Base-by-base conservation (phyloP, 2,113 vertebrate species). In the Paracanthobrama guichenoti region DNA sequence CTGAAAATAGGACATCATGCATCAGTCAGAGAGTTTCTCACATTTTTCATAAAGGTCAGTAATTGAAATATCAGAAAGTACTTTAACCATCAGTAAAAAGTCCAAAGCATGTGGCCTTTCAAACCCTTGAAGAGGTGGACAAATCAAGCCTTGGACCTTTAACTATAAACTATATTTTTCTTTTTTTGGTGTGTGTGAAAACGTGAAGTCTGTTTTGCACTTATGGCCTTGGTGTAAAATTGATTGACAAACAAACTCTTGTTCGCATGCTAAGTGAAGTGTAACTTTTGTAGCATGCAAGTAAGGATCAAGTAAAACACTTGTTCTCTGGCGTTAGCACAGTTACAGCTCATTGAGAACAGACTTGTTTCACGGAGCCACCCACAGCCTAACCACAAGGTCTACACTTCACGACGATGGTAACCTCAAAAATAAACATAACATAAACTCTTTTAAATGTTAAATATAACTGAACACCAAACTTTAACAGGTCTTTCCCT, bases 51-150 rank as follows among this genome's bases (percentile, higher is more conserved):
- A 66, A 39, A 83, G 50, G 22, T 81, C 53, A 81, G 42, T 73
- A 85, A 82, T 84, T 75, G 55, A 20, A 78, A 73, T 46, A 74
- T 86, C 77, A 86, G 74, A 81, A 82, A 46, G 64, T 72, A n/a
- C 64, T 82, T 69, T 66, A 31, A 77, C 26, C 31, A 69, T 86
- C 60, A 31, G 28, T 83, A 64, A 80, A 77, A 77, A 64, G 6
- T 69, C 2, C 20, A 81, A 79, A 57, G 75, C 39, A 75, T 69
- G 20, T 83, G 60, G 16, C 60, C 42, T 80, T 80, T 66, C 18
- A 80, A 20, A 48, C 57, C 0, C 7, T 13, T 53, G 48, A 53
- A 71, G 46, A 55, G 31, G 64, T 71, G 62, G 64, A 57, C 62
- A 81, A 55, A 71, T 81, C 28, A 71, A 81, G 31, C 28, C 13